Evolutionary conservation across 2,888 invertebrate species (phyloP), one percentile per base, ranked within the genome.

Genomic region (Aphodius sticticus): DNA sequence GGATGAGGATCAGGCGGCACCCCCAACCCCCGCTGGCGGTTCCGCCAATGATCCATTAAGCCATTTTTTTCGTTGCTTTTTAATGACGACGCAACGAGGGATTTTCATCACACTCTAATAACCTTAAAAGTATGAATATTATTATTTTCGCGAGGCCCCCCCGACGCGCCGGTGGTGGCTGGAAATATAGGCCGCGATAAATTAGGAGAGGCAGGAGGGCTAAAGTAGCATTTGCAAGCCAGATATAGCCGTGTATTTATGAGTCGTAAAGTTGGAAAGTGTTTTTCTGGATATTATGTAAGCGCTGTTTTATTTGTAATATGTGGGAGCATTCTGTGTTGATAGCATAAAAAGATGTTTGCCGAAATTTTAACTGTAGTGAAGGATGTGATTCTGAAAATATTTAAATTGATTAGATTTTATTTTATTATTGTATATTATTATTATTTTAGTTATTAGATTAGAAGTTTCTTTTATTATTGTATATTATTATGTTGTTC

Each of bases 71-170:
- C 53, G 53, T 53, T 53, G 53, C 53, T 12, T 53, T 53, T 53
- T 53, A 53, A 53, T 53, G 53, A 53, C 53, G 53, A 53, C 53
- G 53, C 53, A 53, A 53, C 53, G 53, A 53, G 53, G 53, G 53
- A 53, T 53, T 53, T 53, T 53, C 53, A 53, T 53, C 53, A 53
- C 53, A 53, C 53, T 53, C 12, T 53, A 53, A 53, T 53, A 53
- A 53, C 53, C 53, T 53, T 53, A 53, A 53, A 53, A 53, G 53
- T 53, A 53, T 53, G 53, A 53, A 53, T 53, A 53, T 53, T 53
- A 53, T 53, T 53, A 53, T 53, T 53, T 53, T 53, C 53, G 53
- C 53, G 9, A 53, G 53, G 12, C 53, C 53, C 53, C 38, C 53
- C 53, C 53, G 53, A 53, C 53, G 53, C 53, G 7, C 7, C 53